Percentiles rank a stretch among this genome's conserved stretches.
Conservation (phyloP, 2,113 vertebrate genomes). For the Trochalopteron elliotii region DNA sequence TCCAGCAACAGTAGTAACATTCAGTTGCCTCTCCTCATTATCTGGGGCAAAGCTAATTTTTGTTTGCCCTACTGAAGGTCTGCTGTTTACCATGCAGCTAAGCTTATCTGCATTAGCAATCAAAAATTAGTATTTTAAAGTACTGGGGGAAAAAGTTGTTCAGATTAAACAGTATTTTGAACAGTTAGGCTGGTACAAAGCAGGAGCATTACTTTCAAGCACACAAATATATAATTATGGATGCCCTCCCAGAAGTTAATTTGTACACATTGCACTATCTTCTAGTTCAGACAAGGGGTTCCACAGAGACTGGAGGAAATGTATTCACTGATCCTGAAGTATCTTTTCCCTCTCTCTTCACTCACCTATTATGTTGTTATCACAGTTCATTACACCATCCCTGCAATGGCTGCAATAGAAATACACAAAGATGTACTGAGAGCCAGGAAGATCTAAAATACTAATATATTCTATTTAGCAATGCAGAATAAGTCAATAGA, state of each 20-base stretch:
- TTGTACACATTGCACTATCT: neutral
- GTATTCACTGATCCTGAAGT: neutral
- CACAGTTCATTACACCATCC: slow-evolving; percentile 86
- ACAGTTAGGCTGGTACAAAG: neutral
- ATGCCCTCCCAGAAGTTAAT: neutral
- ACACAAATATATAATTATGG: neutral
- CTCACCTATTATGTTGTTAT: slow-evolving; percentile 64
- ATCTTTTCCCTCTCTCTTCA: neutral
- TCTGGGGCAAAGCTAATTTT: neutral
- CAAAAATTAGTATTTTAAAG: neutral
- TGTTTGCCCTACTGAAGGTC: neutral
- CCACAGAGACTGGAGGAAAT: neutral
- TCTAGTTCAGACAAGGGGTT: neutral
- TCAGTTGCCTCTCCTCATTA: neutral
- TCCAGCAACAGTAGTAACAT: neutral
- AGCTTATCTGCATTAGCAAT: neutral
- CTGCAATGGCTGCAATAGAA: slow-evolving; percentile 82
- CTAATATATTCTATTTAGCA: neutral
- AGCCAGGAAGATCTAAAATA: neutral
- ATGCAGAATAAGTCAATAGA: neutral
- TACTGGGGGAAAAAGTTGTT: neutral
- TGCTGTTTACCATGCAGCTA: neutral
- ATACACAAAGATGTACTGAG: neutral
- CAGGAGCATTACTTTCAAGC: neutral
- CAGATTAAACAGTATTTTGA: neutral